phyloP scores from a whole-genome alignment of 1,140 invertebrate genomes.

The Calycopis cecrops region DNA sequence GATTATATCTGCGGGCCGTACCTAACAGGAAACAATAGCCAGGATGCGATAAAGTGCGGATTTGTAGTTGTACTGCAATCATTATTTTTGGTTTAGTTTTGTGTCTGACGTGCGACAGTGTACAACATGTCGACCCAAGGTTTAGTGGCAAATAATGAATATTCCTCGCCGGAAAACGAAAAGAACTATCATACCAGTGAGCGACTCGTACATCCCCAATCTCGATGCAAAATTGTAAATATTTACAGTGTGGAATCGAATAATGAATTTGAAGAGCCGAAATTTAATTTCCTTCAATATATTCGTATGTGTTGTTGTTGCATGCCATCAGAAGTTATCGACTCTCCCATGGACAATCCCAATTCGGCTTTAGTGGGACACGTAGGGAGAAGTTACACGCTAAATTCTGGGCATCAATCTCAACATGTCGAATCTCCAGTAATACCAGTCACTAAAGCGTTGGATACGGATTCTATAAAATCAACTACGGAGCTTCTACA shows the following conservation, averaged over 20 bases:
- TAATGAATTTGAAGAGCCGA: slow-evolving; percentile 21
- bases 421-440: slow-evolving; percentile 20
- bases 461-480: slow-evolving; percentile 46
- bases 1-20: slow-evolving; percentile 35
- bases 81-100: slow-evolving; percentile 24
- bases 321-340: slow-evolving; percentile 29
- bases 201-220: background rate
- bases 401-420: slow-evolving; percentile 29
- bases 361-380: slow-evolving; percentile 48
- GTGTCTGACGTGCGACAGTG: background rate
- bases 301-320: slow-evolving; percentile 40
- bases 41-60: slow-evolving; percentile 59
- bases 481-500: slow-evolving; percentile 41
- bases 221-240: slow-evolving; percentile 41
- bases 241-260: slow-evolving; percentile 38
- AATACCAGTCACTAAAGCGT: slow-evolving; percentile 29
- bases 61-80: slow-evolving; percentile 43
- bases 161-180: background rate
- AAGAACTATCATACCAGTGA: slow-evolving; percentile 5
- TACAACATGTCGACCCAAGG: background rate
- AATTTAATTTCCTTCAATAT: slow-evolving; percentile 29
- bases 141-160: background rate
- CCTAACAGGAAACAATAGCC: slow-evolving; percentile 56
- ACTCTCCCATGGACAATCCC: slow-evolving; percentile 38
- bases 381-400: slow-evolving; percentile 45